phyloP scores from a whole-genome alignment of 2,113 vertebrate genomes.

The Dipodomys merriami region DNA sequence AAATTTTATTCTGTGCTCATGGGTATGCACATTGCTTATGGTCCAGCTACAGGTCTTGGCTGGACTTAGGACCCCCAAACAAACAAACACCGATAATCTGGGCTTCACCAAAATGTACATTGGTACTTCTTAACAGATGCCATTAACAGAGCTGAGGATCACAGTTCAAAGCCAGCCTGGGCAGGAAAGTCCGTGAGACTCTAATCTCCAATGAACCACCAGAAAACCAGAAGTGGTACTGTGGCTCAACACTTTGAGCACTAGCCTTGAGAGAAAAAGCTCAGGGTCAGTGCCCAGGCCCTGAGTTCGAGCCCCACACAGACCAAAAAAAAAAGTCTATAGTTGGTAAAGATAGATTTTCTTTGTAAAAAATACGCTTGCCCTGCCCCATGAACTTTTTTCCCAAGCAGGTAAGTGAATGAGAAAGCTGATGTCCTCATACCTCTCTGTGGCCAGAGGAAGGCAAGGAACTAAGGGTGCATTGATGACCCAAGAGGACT shows the following conservation, averaged over 20 bases:
- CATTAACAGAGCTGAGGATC: not conserved
- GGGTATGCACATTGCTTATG: not conserved
- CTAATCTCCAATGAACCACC: no score
- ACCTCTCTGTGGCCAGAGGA: not conserved
- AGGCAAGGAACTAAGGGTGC: not conserved
- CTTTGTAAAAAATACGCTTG: not conserved
- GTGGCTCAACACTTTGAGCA: no score
- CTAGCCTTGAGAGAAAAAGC: no score
- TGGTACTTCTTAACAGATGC: not conserved
- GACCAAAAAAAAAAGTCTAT: no score
- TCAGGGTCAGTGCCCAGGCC: no score
- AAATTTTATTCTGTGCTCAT: not conserved
- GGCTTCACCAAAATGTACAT: constrained; percentile 22
- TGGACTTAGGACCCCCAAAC: not conserved
- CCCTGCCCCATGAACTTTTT: not conserved
- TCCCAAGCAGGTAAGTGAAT: not conserved
- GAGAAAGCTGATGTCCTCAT: constrained; percentile 28
- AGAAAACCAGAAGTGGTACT: no score
- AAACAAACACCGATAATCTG: not conserved
- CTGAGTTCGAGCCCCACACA: no score
- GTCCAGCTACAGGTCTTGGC: not conserved
- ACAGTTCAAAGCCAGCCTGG: no score
- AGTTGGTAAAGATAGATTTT: not conserved
- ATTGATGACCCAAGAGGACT: not conserved
- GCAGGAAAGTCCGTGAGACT: no score